Base-by-base conservation (phyloP, 2,888 invertebrate species). In the Nineta flava region DNA sequence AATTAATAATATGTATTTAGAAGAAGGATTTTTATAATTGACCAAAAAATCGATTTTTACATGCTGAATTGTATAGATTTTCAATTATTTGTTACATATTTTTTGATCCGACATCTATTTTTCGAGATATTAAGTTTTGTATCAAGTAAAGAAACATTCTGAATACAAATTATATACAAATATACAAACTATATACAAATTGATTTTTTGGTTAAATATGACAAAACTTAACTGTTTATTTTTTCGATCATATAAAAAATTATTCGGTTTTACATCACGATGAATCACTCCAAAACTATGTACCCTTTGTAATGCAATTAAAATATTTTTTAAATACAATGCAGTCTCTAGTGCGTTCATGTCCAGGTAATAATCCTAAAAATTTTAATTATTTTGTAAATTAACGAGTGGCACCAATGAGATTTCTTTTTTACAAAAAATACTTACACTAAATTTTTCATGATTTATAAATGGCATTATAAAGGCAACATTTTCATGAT, bases 401-500 rank as follows among this genome's bases (percentile, higher is more conserved):
- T 26, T 26, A 26, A 26, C 26, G 26, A 26, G 2, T 19, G 19
- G 19, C 19, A 5, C 19, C 19, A 19, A 3, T 19, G 19, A 19
- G 19, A 19, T 3, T 3, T 19, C 19, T 19, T 2, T 19, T 26
- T 26, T 26, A 26, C 7, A 5, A 26, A n/a, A 26, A 44, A 53
- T 51, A 72, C 76, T 75, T 67, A 86, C 86, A 56, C 75, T 74
- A 66, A 87, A 90, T 58, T 77, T 81, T 59, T 79, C 79, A 63
- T 92, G 91, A 54, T 79, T 79, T 71, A 91, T 79, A 62, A 84
- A 90, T 3, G 91, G 90, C 92, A 92, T 91, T 46, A 91, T 77
- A 64, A 93, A 86, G 48, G 86, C 86, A 53, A 90, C 81, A 51
- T 86, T 83, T 59, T 88, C 87, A 53, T 76, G 72, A 58, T 81